Percentiles rank a stretch among this genome's conserved stretches.
These are phyloP conservation scores for Melanophora roralis DNA, from an alignment of 2,888 invertebrate species.

Conservation along the genomic window DNA sequence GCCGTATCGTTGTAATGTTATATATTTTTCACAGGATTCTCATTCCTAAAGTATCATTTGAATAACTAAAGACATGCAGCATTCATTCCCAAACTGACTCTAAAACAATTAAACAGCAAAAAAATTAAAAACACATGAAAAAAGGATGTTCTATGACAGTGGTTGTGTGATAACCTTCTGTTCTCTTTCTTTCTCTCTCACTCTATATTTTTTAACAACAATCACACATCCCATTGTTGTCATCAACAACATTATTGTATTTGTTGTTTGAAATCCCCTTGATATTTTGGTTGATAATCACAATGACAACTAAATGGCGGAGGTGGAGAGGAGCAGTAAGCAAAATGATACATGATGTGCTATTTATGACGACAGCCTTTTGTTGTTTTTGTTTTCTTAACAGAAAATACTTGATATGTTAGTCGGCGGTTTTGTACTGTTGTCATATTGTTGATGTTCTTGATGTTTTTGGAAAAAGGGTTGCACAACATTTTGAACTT, in stretches of 20 bases:
- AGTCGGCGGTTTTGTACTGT: too few species aligned
- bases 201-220: neutral
- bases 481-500: too few species aligned
- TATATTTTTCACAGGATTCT: slow-evolving; percentile 10
- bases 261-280: slow-evolving; percentile 6
- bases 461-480: too few species aligned
- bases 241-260: slow-evolving; percentile 13
- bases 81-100: slow-evolving; percentile 72
- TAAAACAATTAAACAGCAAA: slow-evolving; percentile 76
- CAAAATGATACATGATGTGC: slow-evolving; percentile 75
- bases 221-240: slow-evolving; percentile 21
- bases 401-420: neutral
- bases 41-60: slow-evolving; percentile 30
- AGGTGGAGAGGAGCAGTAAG: neutral
- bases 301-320: neutral
- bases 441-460: too few species aligned
- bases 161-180: neutral
- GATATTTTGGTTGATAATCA: slow-evolving; percentile 43
- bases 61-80: slow-evolving; percentile 42
- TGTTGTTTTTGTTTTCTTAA: slow-evolving; percentile 63
- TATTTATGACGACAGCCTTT: slow-evolving; percentile 74
- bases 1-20: slow-evolving; percentile 1
- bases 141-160: slow-evolving; percentile 14
- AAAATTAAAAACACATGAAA: slow-evolving; percentile 36
- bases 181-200: neutral